phyloP scores from a whole-genome alignment of 2,888 invertebrate species.

The Hetaerina titia region DNA sequence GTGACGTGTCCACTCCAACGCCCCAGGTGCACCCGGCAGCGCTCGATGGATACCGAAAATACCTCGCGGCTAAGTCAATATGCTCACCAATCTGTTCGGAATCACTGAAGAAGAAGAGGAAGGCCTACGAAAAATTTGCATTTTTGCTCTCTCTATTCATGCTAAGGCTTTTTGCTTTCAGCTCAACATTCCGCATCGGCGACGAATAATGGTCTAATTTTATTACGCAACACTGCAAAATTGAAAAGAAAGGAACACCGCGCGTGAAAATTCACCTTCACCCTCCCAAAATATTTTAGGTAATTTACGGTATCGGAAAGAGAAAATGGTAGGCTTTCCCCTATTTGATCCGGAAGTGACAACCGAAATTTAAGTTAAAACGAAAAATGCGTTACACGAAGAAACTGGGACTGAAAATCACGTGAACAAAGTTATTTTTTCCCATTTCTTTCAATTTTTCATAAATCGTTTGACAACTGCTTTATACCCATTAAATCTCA shows the following conservation, averaged over 20 bases:
- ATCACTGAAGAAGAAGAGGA: not conserved
- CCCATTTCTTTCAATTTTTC: too few species aligned
- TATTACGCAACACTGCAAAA: not conserved
- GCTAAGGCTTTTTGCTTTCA: not conserved
- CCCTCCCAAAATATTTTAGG: not conserved
- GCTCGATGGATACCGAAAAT: slow-evolving; percentile 13
- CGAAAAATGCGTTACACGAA: not conserved
- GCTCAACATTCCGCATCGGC: slow-evolving; percentile 14
- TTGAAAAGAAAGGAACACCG: not conserved
- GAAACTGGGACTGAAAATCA: not conserved
- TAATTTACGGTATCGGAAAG: not conserved
- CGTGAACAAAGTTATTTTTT: not conserved
- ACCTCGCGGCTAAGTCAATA: slow-evolving; percentile 25
- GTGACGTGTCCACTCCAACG: not conserved
- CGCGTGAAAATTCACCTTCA: not conserved
- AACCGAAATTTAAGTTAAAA: not conserved
- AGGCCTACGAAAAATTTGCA: not conserved
- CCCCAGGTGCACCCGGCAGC: not conserved
- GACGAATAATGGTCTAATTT: slow-evolving; percentile 25
- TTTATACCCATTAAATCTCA: too few species aligned
- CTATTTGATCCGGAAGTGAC: not conserved
- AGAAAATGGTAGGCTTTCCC: not conserved
- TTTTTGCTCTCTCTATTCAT: not conserved
- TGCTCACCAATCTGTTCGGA: not conserved
- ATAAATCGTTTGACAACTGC: too few species aligned